Base-by-base conservation (phyloP, 2,888 invertebrate genomes). In the Belgica antarctica region DNA sequence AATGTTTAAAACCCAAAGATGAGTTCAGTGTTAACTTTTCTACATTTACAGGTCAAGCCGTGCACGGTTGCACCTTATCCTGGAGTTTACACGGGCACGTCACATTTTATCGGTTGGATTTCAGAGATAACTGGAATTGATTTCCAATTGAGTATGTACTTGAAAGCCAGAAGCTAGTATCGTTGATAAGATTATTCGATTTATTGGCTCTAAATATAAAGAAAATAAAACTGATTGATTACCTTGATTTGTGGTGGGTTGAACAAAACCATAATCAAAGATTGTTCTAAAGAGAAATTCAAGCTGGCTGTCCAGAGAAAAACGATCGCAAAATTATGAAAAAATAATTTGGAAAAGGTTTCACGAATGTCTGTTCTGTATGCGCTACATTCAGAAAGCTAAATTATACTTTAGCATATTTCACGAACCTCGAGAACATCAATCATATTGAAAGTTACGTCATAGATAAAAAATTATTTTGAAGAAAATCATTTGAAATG, bases 91-190 rank as follows among this genome's bases (percentile, higher is more conserved):
- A 68, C 68, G 3, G 34, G 27, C 17, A 57, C 57, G 4, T 28
- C 57, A 4, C 24, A 25, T 19, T 68, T 52, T 31, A 68, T 68
- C 28, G 57, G 57, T 19, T 68, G 68, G 68, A 68, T 68, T 68
- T 1, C 31, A 15, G 57, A 22, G 34, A 57, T 19, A 10, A 68
- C 68, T 57, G 66, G 66, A 4, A 25, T 66, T 0, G 28, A 66
- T 17, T 28, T 66, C 2, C 12, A 25, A 5, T 8, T 19, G 1
- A 47, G 12, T 27, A 15, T 28, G 1, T 66, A 47, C 28, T 15
- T 66, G 7, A 34, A 46, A 27, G 47, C 46, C n/a, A 17, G 15
- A 15, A 15, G 47, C 15, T 12, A 61, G 27, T 12, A n/a, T 24
- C 41, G 15, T 2, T n/a, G 41, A n/a, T n/a, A 41, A 41, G 31